Conservation (phyloP, 2,113 vertebrate genomes). For the Setophaga coronata region DNA sequence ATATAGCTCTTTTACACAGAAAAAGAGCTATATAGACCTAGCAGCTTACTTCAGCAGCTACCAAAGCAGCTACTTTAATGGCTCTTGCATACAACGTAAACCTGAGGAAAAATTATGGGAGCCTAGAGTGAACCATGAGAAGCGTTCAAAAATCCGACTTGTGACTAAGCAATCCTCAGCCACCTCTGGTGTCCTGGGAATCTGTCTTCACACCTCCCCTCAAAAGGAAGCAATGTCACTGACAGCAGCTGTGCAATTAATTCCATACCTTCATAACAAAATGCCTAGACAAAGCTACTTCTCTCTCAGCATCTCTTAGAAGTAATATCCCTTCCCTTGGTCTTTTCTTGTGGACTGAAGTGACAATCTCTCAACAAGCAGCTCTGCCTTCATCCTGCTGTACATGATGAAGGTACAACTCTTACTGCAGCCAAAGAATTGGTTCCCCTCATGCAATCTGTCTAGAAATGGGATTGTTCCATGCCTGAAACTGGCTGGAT, state of each 20-base stretch:
- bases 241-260: not conserved
- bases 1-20: not conserved
- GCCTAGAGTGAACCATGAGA: not conserved
- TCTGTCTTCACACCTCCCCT: not conserved
- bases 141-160: not conserved
- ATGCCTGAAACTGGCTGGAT: not conserved
- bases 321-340: not conserved
- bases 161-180: not conserved
- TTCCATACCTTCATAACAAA: not conserved
- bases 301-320: not conserved
- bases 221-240: not conserved
- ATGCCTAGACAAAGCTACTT: not conserved
- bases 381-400: not conserved
- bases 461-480: not conserved
- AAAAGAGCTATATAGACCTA: not conserved
- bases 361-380: not conserved
- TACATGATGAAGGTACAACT: not conserved
- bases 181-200: not conserved
- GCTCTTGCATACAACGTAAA: not conserved
- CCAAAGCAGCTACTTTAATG: not conserved
- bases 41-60: not conserved
- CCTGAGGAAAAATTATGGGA: not conserved
- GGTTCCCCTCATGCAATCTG: rapidly evolving
- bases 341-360: not conserved
- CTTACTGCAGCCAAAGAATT: not conserved